Conservation (phyloP, 2,888 invertebrate species). For the Pollenia angustigena region DNA sequence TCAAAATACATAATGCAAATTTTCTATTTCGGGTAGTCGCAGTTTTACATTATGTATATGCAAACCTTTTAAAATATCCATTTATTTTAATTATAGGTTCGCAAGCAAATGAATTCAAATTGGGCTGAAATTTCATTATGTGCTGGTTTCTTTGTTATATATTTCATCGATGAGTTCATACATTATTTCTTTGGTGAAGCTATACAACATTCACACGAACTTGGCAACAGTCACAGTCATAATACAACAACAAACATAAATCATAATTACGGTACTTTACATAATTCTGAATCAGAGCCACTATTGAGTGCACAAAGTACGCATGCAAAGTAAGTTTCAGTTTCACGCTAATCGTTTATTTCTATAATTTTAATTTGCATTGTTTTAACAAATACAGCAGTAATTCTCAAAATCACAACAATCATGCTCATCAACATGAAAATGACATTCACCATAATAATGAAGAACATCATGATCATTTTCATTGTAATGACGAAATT, state of each 20-base stretch:
- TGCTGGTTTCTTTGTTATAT: constrained; percentile 89
- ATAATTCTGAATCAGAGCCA: constrained; percentile 76
- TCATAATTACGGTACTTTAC: constrained; percentile 77
- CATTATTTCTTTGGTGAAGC: constrained; percentile 87
- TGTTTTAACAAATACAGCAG: neutral
- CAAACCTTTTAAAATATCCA: too few relatives aligned
- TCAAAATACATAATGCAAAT: too few relatives aligned
- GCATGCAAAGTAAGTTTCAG: constrained; percentile 35
- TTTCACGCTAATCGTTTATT: neutral
- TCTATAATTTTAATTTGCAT: neutral
- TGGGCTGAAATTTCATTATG: constrained; percentile 88
- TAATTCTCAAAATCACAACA: constrained; percentile 12
- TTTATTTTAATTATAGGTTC: constrained; percentile 79
- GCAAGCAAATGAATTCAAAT: constrained; percentile 86
- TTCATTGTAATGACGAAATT: constrained; percentile 76
- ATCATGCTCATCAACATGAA: constrained; percentile 4
- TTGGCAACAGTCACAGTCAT: constrained; percentile 34
- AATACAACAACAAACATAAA: constrained; percentile 20
- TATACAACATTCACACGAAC: constrained; percentile 78
- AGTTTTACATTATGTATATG: too few relatives aligned
- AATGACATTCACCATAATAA: neutral
- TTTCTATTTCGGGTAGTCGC: too few relatives aligned
- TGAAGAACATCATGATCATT: constrained; percentile 29
- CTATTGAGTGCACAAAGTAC: constrained; percentile 65
- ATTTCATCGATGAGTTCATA: constrained; percentile 89